Conservation (phyloP, 30 jellyfish, hydroid and myxozoan genomes). For the Rhopilema esculentum region DNA sequence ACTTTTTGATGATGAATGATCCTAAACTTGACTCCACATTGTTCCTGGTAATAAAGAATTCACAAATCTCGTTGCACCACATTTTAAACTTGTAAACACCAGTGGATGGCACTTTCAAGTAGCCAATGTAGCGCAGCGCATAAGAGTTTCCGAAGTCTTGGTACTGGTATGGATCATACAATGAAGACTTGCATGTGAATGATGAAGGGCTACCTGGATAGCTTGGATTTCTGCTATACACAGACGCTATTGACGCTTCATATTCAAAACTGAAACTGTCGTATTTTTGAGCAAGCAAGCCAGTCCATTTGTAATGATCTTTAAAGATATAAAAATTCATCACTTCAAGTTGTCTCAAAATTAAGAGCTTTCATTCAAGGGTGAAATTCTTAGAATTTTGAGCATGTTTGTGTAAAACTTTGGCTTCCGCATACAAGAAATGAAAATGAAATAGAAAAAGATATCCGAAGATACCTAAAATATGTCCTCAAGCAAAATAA, state of each 20-base stretch:
- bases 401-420: not conserved
- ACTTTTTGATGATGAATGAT: not conserved
- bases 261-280: not conserved
- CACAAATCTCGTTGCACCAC: slow-evolving; percentile 45
- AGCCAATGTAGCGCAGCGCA: slow-evolving; percentile 35
- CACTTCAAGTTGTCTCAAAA: not conserved
- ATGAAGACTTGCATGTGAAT: slow-evolving; percentile 14
- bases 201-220: slow-evolving; percentile 43
- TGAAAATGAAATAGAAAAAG: no score
- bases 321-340: no score
- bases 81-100: slow-evolving; percentile 16
- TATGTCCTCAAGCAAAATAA: no score
- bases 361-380: not conserved
- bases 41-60: not conserved
- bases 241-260: not conserved
- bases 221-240: slow-evolving; percentile 5
- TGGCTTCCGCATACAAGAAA: no score
- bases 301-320: slow-evolving; percentile 17
- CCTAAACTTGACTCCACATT: slow-evolving; percentile 9
- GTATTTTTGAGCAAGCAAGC: slow-evolving; percentile 24
- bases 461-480: no score
- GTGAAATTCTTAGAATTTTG: not conserved
- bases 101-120: not conserved
- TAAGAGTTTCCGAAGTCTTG: not conserved
- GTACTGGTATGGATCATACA: not conserved